These are phyloP conservation scores for Phalacrocorax brasilianus DNA, from an alignment of 2,113 vertebrate genomes.

Conservation along the genomic window DNA sequence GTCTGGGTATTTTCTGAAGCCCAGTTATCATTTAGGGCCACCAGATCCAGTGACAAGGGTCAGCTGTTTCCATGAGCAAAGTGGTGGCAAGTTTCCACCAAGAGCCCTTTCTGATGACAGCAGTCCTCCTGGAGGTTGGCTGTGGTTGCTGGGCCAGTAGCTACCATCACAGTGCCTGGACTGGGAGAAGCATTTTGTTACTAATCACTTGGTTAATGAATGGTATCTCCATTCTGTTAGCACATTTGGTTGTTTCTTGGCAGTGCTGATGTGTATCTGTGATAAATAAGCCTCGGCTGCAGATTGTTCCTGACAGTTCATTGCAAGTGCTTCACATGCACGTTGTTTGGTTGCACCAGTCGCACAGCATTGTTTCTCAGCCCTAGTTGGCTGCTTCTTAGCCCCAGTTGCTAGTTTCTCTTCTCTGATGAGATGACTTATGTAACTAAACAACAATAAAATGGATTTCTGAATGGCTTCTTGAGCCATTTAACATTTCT, in stretches of 20 bases:
- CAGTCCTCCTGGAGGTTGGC: background rate
- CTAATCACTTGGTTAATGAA: background rate
- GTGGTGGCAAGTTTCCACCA: background rate
- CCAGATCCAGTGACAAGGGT: background rate
- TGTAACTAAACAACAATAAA: background rate
- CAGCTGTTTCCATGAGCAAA: background rate
- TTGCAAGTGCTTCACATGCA: background rate
- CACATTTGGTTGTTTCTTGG: background rate
- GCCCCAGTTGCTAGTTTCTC: background rate
- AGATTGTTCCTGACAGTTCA: background rate
- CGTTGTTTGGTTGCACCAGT: background rate
- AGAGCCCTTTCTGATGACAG: background rate
- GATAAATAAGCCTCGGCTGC: background rate
- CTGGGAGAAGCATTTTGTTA: background rate
- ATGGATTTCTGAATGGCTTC: constrained; percentile 13
- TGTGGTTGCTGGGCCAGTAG: background rate
- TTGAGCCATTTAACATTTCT: background rate
- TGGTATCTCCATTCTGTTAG: background rate
- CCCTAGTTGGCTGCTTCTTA: background rate
- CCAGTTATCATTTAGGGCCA: fast-evolving
- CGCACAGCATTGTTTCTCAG: background rate
- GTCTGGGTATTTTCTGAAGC: background rate
- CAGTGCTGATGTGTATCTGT: background rate
- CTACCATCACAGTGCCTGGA: background rate
- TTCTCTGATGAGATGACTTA: background rate